Evolutionary conservation across 1,140 invertebrate genomes (phyloP), one percentile per base, ranked within the genome.

Genomic region (Bombyx mandarina): DNA sequence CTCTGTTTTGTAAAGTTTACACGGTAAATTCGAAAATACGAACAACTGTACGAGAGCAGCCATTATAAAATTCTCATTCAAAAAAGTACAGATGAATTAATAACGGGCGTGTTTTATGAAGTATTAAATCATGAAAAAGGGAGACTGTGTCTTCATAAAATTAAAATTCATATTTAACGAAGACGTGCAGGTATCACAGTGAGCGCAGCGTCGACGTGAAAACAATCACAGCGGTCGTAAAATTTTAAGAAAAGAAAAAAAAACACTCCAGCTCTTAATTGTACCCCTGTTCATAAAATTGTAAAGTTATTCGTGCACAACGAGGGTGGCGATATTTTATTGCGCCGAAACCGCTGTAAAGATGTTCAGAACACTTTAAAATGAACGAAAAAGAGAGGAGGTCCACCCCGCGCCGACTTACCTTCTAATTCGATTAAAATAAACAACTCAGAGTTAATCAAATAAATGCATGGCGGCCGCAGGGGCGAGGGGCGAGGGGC

Each of bases 361-460:
- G 82, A 87, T 87, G 82, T 85, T 87, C 71, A 55, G 67, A 73
- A 70, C 75, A 71, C 68, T 87, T 87, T 87, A 84, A 87, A 87
- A 83, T 85, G 82, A 79, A 66, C 76, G 70, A 72, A 73, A 70
- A 71, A 60, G 71, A 63, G 51, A 54, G 62, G 54, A 51, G 55
- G 60, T 66, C 57, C 66, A 52, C 71, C 65, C 72, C 60, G 62
- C 73, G 65, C 68, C 71, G 63, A 75, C 73, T 79, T 73, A 80
- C 79, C 80, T 82, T 82, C 71, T 87, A 85, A 87, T 82, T 85
- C 78, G 82, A 85, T 87, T 87, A 87, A 87, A 87, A 85, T 87
- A 87, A 87, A 86, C 82, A 86, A 86, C 82, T 86, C 82, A 68
- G 76, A 83, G 82, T 84, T 86, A 86, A 86, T 87, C 83, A 87